A percentile compares a stretch with the other conserved stretches of the same genome.
These are phyloP conservation scores for Sialia sialis DNA, from an alignment of 2,113 vertebrate species.

Conservation along the genomic window DNA sequence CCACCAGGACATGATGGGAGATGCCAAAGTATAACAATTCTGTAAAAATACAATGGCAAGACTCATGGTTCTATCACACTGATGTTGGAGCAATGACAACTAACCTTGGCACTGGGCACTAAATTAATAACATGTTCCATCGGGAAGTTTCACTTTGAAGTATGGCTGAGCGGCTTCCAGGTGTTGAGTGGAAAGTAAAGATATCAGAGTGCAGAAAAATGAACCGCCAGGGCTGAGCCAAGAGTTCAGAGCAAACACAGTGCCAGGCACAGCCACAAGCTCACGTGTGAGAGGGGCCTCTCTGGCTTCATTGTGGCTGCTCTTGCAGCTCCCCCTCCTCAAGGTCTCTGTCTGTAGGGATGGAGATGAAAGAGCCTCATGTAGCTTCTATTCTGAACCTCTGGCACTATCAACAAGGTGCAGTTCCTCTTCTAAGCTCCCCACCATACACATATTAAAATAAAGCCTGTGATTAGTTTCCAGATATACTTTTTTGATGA, in stretches of 20 bases:
- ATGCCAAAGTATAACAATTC: neutral
- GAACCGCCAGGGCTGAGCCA: neutral
- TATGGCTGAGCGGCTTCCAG: neutral
- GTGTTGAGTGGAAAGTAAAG: neutral
- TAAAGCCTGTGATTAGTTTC: neutral
- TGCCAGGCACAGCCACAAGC: neutral
- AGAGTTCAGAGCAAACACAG: neutral
- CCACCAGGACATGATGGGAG: neutral
- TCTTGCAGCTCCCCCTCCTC: neutral
- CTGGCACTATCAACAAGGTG: neutral
- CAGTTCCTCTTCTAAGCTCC: neutral
- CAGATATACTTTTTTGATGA: neutral
- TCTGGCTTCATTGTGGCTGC: neutral
- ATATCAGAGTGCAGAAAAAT: neutral
- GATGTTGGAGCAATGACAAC: neutral
- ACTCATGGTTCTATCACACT: neutral
- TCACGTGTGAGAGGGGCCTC: accelerated
- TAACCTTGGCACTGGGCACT: neutral
- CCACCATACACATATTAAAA: neutral
- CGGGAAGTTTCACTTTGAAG: neutral
- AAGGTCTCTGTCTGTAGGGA: accelerated
- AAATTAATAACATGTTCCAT: neutral
- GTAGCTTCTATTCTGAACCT: neutral
- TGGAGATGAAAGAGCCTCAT: neutral
- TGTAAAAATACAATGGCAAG: neutral